A percentile compares a stretch with the other conserved stretches of the same genome.
These are phyloP conservation scores for Eutrigla gurnardus DNA, from an alignment of 2,797 vertebrate species.

Conservation along the genomic window DNA sequence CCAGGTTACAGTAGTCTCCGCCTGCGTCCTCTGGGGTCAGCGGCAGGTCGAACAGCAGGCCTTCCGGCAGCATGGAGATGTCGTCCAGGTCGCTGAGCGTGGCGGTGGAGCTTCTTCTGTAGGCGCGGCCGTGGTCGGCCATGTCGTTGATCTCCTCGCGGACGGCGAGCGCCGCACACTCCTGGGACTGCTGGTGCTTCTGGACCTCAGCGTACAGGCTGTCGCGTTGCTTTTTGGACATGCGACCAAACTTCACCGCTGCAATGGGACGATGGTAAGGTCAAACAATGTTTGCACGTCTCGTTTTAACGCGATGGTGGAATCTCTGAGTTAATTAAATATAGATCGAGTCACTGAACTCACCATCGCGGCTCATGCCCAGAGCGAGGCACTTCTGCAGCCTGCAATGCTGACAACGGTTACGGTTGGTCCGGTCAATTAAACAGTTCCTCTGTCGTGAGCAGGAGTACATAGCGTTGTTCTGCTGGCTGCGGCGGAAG, in stretches of 20 bases:
- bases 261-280: conserved; percentile 1
- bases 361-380: conserved; percentile 95
- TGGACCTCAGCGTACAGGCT: conserved; percentile 94
- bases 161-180: conserved; percentile 60
- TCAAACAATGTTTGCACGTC: conserved; percentile 5
- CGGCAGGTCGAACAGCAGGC: conserved; percentile 91
- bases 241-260: conserved; percentile 95
- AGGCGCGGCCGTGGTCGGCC: conserved; percentile 76
- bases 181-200: conserved; percentile 92
- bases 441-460: conserved; percentile 93
- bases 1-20: conserved; percentile 87
- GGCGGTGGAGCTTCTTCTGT: conserved; percentile 87
- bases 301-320: conserved; percentile 19
- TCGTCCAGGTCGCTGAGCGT: conserved; percentile 90
- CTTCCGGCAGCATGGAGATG: conserved; percentile 86
- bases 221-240: conserved; percentile 96
- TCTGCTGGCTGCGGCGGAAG: conserved; percentile 94
- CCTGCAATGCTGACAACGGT: conserved; percentile 95
- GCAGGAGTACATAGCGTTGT: conserved; percentile 94
- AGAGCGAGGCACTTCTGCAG: conserved; percentile 93
- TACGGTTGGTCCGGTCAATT: conserved; percentile 94
- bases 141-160: conserved; percentile 69
- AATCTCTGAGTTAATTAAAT: conserved; percentile 54
- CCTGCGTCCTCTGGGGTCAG: conserved; percentile 87
- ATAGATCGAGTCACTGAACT: conserved; percentile 62